Base-by-base conservation (phyloP, 2,113 vertebrate species). In the Sebastes schlegelii region DNA sequence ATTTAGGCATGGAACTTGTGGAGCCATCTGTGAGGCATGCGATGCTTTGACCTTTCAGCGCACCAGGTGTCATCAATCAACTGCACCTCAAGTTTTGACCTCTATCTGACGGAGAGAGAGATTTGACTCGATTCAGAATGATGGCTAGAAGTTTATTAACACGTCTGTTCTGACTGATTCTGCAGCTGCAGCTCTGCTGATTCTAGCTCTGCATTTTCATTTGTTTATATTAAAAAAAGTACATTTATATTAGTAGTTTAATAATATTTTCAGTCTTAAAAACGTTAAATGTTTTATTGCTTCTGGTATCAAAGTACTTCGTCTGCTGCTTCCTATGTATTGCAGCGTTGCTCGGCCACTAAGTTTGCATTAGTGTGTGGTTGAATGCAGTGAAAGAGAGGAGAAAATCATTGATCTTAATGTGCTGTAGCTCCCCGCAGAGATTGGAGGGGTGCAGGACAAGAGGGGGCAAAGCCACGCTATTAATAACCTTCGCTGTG, bases 11-110 rank as follows among this genome's bases (percentile, higher is more conserved):
- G 80, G 84, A 68, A 57, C 23, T 34, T 23, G 48, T 66, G 77
- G 43, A 70, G 85, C 67, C 65, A 71, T 70, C 71, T 51, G 48
- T 52, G 46, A 74, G 74, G 66, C 65, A 78, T 46, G 60, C 26
- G 21, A 8, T 17, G 54, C 67, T 70, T 70, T 93, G 92, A 94
- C 93, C 93, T 91, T 91, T 93, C 3, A 6, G 70, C 48, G 80
- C 46, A 61, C 21, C 73, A 46, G 75, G 80, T 85, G 85, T 80
- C 86, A 60, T 51, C 13, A 19, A 42, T 76, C 75, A 71, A 11
- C 21, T 48, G 73, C 79, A 72, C 64, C 60, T 79, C 67, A 14
- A 68, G 14, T 45, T 57, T 6, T 73, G 58, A 51, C 78, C 42
- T 72, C 70, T 2, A 63, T n/a, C 19, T 14, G 48, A 19, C 2